Evolutionary conservation across 92 coral and sea anemone genomes (phyloP), one percentile per base, ranked within the genome.

Genomic region (Epizoanthus ramosus): DNA sequence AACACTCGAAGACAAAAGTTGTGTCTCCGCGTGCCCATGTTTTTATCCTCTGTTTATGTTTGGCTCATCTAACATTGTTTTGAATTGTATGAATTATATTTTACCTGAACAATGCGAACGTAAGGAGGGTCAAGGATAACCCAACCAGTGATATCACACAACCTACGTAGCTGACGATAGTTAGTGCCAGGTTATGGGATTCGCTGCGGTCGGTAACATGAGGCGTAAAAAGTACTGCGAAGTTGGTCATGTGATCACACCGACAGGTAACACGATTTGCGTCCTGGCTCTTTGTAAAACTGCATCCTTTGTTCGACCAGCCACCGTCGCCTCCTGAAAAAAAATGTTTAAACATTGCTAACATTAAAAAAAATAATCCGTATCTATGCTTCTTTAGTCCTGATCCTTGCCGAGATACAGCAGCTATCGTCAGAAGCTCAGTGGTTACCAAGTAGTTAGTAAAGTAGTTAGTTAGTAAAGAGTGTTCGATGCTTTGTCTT

Each of bases 81-180:
- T 3, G 0, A 18, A 6, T 25, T 15, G 2, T 31, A 0, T 60
- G n/a, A 47, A 13, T 9, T 37, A 10, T 3, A 60, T 76, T 77
- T 37, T 84, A 96, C 99, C 98, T 94, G 92, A 96, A 96, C 69
- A 93, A 39, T 13, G 88, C 65, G 85, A 88, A 96, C 59, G 99
- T 96, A 8, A 96, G 77, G 67, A 96, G 88, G 4, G 99, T 96
- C 3, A 93, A 76, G 2, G 81, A 13, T 18, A 89, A 85, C 15
- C 96, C 98, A 14, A 90, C 71, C 67, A 96, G 64, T n/a, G 99
- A 96, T 28, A 96, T 88, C 4, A 87, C 94, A 69, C 99, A 96
- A 16, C 99, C 99, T 23, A 96, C 84, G 79, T 88, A 93, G 79
- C 91, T 90, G 84, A 96, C 88, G 66, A 96, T 80, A 16, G 90